Percentiles rank a stretch among this genome's conserved stretches.
phyloP scores from a whole-genome alignment of 2,888 invertebrate species.

The Pseudoips prasinana region DNA sequence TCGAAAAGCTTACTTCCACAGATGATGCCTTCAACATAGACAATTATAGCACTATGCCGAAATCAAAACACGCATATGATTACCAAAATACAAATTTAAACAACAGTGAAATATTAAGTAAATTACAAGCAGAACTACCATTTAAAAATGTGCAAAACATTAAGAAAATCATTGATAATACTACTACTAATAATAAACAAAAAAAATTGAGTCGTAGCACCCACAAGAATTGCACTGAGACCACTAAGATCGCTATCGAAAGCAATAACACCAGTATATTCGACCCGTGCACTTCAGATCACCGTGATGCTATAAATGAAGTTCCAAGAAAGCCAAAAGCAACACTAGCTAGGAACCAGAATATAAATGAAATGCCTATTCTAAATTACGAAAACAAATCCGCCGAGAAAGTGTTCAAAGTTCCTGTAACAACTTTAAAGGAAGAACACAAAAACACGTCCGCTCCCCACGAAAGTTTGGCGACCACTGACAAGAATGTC shows the following conservation, averaged over 20 bases:
- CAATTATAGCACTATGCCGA: no score
- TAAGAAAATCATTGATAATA: not conserved
- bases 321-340: not conserved
- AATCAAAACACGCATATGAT: no score
- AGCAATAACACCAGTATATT: not conserved
- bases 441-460: conserved; percentile 6
- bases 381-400: not conserved
- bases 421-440: conserved; percentile 11
- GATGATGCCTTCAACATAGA: no score
- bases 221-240: not conserved
- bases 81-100: not conserved
- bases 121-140: not conserved
- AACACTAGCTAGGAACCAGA: conserved; percentile 1
- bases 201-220: not conserved
- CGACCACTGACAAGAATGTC: conserved; percentile 4
- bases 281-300: not conserved
- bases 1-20: no score
- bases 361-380: conserved; percentile 9
- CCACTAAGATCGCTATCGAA: not conserved
- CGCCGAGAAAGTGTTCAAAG: conserved; percentile 14
- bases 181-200: not conserved
- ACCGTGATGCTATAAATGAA: not conserved
- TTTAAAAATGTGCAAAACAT: not conserved
- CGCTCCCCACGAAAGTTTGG: not conserved
- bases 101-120: not conserved